A percentile compares a stretch with the other conserved stretches of the same genome.
Evolutionary conservation across 92 coral and sea anemone species (phyloP).

Genomic region (Zoanthus gigantus): DNA sequence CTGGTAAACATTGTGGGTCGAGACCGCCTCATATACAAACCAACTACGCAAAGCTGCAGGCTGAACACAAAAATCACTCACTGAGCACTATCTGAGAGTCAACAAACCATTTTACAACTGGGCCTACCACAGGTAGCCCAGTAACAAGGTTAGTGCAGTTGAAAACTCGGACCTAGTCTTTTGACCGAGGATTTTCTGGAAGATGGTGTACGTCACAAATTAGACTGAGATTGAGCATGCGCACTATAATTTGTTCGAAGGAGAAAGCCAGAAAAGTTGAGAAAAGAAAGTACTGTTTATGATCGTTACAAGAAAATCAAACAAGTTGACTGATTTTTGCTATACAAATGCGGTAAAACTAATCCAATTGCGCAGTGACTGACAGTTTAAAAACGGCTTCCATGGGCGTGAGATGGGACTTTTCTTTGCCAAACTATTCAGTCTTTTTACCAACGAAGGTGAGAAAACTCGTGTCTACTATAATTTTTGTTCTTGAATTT

Average conservation of each 20-base stretch:
- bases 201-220: slow-evolving; percentile 23
- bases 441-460: slow-evolving; percentile 97
- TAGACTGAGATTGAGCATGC: slow-evolving; percentile 35
- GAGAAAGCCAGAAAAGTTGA: not conserved
- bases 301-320: not conserved
- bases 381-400: slow-evolving; percentile 27
- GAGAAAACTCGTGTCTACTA: slow-evolving; percentile 23
- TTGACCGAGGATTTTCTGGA: not conserved
- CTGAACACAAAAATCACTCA: too few relatives aligned
- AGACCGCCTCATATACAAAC: too few relatives aligned
- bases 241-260: slow-evolving; percentile 26
- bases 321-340: not conserved
- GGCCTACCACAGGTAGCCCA: too few relatives aligned
- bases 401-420: slow-evolving; percentile 90
- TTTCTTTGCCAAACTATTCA: slow-evolving; percentile 90
- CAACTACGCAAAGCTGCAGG: too few relatives aligned
- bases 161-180: too few relatives aligned
- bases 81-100: too few relatives aligned
- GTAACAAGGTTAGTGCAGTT: too few relatives aligned
- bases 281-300: not conserved
- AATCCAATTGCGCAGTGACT: slow-evolving; percentile 29
- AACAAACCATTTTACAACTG: too few relatives aligned
- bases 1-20: too few relatives aligned
- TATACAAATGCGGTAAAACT: not conserved
- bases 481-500: not conserved